Evolutionary conservation across 1,140 invertebrate species (phyloP).

Genomic region (Caenorhabditis remanei): DNA sequence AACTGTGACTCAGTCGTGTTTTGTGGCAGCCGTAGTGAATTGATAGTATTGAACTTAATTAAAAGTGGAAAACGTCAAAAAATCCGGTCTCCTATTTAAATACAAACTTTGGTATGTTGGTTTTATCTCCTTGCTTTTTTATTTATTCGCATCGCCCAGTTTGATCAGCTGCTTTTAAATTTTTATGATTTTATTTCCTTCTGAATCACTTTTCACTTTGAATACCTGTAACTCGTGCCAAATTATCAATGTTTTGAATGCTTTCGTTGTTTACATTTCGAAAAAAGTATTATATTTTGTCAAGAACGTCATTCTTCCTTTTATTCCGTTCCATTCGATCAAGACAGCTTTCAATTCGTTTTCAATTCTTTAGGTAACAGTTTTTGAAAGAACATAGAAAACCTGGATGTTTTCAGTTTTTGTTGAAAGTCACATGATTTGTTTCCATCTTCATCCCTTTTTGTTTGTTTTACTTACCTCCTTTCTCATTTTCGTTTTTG

Average conservation of each 20-base stretch:
- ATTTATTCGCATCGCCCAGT: neutral
- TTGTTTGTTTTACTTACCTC: conserved; percentile 40
- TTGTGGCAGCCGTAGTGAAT: conserved; percentile 29
- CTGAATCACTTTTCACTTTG: neutral
- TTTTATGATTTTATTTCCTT: neutral
- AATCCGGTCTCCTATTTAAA: neutral
- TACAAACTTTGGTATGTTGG: neutral
- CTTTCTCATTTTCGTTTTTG: conserved; percentile 18
- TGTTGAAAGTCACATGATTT: conserved; percentile 7
- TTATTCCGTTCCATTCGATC: neutral
- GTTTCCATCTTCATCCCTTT: conserved; percentile 27
- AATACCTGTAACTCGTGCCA: conserved; percentile 35
- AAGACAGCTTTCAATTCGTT: neutral
- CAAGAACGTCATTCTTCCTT: conserved; percentile 25
- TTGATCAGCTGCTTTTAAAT: conserved; percentile 14
- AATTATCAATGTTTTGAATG: conserved; percentile 22
- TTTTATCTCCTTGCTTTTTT: conserved; percentile 3
- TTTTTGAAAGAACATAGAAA: neutral
- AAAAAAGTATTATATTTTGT: neutral
- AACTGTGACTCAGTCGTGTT: conserved; percentile 31
- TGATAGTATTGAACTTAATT: conserved; percentile 14
- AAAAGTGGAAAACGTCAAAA: neutral
- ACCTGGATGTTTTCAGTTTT: neutral
- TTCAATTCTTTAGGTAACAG: neutral
- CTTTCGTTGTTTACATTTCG: neutral